These are phyloP conservation scores for Myrmecobius fasciatus DNA, from an alignment of 2,113 vertebrate genomes.

Conservation along the genomic window DNA sequence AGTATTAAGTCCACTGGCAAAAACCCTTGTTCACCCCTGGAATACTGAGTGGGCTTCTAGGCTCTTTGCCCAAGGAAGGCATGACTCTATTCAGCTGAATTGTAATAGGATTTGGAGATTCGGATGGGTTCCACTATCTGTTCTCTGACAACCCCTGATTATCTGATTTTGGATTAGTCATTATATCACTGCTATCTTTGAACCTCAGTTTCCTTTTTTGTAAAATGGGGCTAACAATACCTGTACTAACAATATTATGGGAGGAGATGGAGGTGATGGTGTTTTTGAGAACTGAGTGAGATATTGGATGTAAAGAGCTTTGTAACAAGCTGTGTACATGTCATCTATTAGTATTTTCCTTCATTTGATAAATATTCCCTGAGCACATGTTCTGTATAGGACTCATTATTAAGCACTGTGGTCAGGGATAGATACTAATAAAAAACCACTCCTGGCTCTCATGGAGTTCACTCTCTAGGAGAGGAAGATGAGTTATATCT, in stretches of 20 bases:
- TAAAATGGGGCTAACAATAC: background rate
- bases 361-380: background rate
- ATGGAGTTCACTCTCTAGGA: background rate
- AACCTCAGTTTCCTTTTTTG: background rate
- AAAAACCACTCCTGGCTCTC: background rate
- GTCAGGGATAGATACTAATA: background rate
- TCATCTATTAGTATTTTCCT: background rate
- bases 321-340: background rate
- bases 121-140: background rate
- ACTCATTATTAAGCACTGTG: background rate
- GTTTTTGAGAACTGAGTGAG: background rate
- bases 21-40: background rate
- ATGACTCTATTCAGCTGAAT: background rate
- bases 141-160: background rate
- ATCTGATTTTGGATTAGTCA: background rate
- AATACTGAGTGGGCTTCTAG: background rate
- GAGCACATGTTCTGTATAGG: background rate
- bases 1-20: background rate
- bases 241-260: background rate
- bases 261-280: background rate
- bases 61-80: background rate
- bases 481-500: background rate
- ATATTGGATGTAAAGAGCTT: background rate
- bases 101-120: background rate
- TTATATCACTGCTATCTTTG: background rate